phyloP scores from a whole-genome alignment of 2,797 vertebrate species.

The Cirrhinus molitorella region DNA sequence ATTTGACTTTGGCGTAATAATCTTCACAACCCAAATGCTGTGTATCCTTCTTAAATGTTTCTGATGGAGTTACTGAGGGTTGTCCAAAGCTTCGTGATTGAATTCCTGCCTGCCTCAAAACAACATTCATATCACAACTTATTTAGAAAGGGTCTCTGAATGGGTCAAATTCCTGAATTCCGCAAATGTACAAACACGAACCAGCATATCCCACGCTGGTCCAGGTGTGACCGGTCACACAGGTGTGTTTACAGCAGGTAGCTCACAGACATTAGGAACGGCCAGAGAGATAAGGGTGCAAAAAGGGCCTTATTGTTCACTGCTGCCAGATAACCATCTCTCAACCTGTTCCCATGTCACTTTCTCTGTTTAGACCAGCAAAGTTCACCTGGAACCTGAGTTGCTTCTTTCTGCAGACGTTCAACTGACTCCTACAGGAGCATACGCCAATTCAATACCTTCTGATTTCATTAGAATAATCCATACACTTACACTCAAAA shows the following conservation, averaged over 20 bases:
- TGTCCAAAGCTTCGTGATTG: conserved; percentile 12
- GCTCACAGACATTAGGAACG: conserved; percentile 68
- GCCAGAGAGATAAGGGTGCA: conserved; percentile 72
- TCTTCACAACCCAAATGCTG: conserved; percentile 13
- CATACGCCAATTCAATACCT: background rate
- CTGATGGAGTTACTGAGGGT: conserved; percentile 10
- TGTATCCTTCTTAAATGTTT: conserved; percentile 10
- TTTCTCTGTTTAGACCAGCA: conserved; percentile 51
- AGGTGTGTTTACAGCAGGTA: conserved; percentile 59
- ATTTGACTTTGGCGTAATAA: conserved; percentile 23
- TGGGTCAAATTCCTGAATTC: background rate
- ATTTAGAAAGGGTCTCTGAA: background rate
- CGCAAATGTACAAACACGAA: conserved; percentile 31
- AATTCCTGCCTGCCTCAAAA: background rate
- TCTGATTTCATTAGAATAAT: conserved; percentile 1
- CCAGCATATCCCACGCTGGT: background rate
- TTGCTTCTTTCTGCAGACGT: conserved; percentile 5
- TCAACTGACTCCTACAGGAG: background rate
- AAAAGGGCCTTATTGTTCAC: conserved; percentile 77
- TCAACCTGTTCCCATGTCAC: conserved; percentile 59
- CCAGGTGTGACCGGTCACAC: conserved; percentile 52
- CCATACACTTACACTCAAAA: too few species aligned
- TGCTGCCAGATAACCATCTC: conserved; percentile 66
- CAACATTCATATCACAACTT: background rate
- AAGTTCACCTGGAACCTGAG: conserved; percentile 35